Conservation (phyloP, 2,888 invertebrate genomes). For the Amphipyra berbera region DNA sequence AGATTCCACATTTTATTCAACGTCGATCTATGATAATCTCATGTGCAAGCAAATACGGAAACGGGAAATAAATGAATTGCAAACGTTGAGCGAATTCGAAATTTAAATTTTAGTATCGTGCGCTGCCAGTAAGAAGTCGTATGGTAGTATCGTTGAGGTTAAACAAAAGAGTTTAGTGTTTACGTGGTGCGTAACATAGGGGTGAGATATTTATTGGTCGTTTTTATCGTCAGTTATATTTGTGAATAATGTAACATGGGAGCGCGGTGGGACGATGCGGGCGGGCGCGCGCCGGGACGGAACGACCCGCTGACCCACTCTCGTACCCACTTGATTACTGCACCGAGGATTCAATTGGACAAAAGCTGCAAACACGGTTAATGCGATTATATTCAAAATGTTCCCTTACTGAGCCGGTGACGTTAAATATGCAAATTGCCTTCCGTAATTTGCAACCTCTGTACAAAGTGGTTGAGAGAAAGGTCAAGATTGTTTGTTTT, state of each 20-base stretch:
- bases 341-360: conserved; percentile 82
- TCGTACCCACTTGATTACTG: conserved; percentile 79
- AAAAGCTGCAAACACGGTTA: conserved; percentile 82
- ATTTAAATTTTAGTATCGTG: conserved; percentile 60
- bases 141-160: conserved; percentile 26
- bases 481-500: conserved; percentile 60
- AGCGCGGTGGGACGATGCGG: conserved; percentile 64
- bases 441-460: conserved; percentile 57
- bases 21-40: conserved; percentile 37
- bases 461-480: conserved; percentile 54
- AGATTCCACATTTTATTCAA: conserved; percentile 18
- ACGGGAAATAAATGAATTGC: conserved; percentile 51
- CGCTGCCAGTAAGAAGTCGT: conserved; percentile 31
- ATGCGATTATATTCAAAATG: conserved; percentile 75
- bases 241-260: conserved; percentile 79
- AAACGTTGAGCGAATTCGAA: conserved; percentile 47
- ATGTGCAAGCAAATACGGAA: conserved; percentile 51
- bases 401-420: conserved; percentile 58
- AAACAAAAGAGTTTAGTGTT: conserved; percentile 52
- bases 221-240: conserved; percentile 71
- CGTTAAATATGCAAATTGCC: conserved; percentile 64
- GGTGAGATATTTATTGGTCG: conserved; percentile 75
- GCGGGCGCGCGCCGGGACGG: conserved; percentile 67
- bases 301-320: conserved; percentile 85
- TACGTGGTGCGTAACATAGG: conserved; percentile 68